Base-by-base conservation (phyloP, 2,888 invertebrate species). In the Mesochorus sp. region DNA sequence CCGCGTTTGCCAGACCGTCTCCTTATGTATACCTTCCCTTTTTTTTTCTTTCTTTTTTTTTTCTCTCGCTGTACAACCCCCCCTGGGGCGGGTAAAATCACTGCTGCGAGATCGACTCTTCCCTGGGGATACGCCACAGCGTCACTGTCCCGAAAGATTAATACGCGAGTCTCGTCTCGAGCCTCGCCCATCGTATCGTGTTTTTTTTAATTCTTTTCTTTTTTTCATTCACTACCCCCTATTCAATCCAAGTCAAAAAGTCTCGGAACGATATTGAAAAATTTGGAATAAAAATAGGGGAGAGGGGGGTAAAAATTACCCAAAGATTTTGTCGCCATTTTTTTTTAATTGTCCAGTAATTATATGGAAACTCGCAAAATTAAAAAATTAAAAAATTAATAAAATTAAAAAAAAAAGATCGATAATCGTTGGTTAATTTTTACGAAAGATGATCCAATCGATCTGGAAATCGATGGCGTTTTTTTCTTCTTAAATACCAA, bases 91-190 rank as follows among this genome's bases (percentile, higher is more conserved):
- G n/a, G 14, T n/a, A 66, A 61, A 71, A 62, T 57, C 59, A 19
- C 62, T 6, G 51, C 17, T 24, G 55, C 70, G 21, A 51, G 61
- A 49, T 44, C 14, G 51, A 31, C 44, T 70, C 71, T 66, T 64
- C 71, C 71, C 70, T 66, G 51, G 44, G 59, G 42, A 64, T 66
- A n/a, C 44, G 44, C 66, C 44, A 37, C 37, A 82, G 80, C 87
- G 86, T 89, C 88, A 87, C 85, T 88, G 87, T 88, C 86, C 81
- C 71, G 80, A 76, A 83, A 89, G 87, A 89, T 89, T 89, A 88
- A 88, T 87, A 84, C 80, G 79, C 79, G 21, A 74, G 31, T 21
- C 53, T 53, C 71, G 51, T 28, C 59, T 61, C 17, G 12, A 47
- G 55, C 31, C 68, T 47, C 68, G 71, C 64, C 77, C 66, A 53